Percentiles rank a stretch among this genome's conserved stretches.
Evolutionary conservation across 2,888 invertebrate genomes (phyloP).

Genomic region (Caenorhabditis parvicauda): DNA sequence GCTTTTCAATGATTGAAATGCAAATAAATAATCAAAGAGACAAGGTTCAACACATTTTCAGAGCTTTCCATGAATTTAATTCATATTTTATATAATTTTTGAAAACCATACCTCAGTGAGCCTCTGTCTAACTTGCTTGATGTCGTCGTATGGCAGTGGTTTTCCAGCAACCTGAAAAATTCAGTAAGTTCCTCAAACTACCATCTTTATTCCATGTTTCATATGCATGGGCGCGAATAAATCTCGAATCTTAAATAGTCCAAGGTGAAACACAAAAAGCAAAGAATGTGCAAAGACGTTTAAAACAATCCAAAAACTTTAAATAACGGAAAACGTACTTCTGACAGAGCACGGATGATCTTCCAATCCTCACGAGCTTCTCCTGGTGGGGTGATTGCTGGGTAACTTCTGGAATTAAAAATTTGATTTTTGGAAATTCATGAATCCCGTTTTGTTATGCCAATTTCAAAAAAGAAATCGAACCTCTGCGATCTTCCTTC

Average conservation of each 20-base stretch:
- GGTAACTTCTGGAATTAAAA: slow-evolving; percentile 35
- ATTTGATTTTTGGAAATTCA: no score
- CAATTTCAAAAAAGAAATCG: background rate
- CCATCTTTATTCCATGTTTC: no score
- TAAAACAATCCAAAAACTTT: no score
- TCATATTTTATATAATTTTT: background rate
- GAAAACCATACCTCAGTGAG: slow-evolving; percentile 70
- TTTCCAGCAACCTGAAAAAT: slow-evolving; percentile 66
- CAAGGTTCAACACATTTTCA: no score
- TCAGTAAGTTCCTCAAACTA: no score
- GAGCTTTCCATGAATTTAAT: no score
- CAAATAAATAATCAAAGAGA: background rate
- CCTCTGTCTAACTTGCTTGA: slow-evolving; percentile 79
- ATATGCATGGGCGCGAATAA: no score
- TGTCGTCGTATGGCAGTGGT: slow-evolving; percentile 80
- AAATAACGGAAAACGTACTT: slow-evolving; percentile 70
- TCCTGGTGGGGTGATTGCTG: slow-evolving; percentile 61
- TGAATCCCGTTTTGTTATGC: background rate
- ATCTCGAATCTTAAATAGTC: no score
- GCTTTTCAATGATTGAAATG: background rate
- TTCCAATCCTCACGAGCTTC: slow-evolving; percentile 96
- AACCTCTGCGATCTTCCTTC: slow-evolving; percentile 79
- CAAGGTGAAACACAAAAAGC: background rate
- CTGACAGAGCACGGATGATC: slow-evolving; percentile 90
- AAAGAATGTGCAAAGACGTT: background rate